A percentile compares a stretch with the other conserved stretches of the same genome.
phyloP scores from a whole-genome alignment of 2,797 vertebrate species.

The Acestrorhynchus altus region DNA sequence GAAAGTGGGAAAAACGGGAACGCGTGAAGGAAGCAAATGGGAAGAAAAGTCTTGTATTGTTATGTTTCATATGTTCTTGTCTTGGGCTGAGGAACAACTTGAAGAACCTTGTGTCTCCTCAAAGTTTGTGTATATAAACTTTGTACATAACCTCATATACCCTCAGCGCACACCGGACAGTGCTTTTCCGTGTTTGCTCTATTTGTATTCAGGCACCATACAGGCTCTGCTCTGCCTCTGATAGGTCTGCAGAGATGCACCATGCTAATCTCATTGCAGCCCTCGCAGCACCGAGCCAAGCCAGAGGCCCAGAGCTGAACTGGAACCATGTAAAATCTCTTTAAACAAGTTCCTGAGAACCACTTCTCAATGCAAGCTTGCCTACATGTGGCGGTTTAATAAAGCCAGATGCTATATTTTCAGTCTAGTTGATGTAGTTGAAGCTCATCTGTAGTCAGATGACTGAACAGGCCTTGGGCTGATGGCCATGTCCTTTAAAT shows the following conservation, averaged over 20 bases:
- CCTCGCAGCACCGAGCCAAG: neutral
- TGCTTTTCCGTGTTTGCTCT: neutral
- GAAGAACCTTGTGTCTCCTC: too few relatives aligned
- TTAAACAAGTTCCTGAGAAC: constrained; percentile 27
- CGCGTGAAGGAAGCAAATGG: neutral
- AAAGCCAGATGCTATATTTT: neutral
- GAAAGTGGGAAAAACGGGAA: neutral
- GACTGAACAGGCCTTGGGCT: too few relatives aligned
- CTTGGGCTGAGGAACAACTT: neutral
- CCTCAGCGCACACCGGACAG: neutral
- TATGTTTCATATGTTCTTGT: neutral
- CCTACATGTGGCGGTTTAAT: neutral
- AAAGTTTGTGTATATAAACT: neutral
- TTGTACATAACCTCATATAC: constrained; percentile 3
- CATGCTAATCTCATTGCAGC: constrained; percentile 30
- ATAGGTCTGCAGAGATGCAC: constrained; percentile 10
- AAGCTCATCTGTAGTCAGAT: neutral
- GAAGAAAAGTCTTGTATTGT: neutral
- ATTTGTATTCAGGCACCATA: constrained; percentile 27
- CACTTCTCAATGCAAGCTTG: constrained; percentile 16
- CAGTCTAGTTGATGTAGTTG: neutral
- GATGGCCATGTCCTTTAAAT: too few relatives aligned
- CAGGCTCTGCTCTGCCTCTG: neutral
- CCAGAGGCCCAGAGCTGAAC: constrained; percentile 1
- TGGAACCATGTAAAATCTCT: neutral